These are phyloP conservation scores for Epistrophe eligans DNA, from an alignment of 2,888 invertebrate species.

Conservation along the genomic window DNA sequence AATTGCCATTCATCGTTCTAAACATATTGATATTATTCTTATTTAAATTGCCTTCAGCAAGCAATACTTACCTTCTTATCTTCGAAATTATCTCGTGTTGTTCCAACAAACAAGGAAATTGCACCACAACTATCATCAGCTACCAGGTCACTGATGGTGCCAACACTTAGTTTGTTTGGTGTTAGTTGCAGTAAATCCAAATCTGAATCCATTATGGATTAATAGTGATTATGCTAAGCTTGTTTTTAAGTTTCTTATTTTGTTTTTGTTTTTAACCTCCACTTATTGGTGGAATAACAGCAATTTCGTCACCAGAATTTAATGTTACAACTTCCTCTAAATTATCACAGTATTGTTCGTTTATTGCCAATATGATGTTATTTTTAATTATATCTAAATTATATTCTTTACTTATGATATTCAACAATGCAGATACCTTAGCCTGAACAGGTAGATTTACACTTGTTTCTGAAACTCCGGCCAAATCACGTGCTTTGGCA, in stretches of 20 bases:
- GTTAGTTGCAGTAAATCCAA: conserved; percentile 91
- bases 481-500: conserved; percentile 94
- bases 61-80: conserved; percentile 87
- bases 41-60: not conserved
- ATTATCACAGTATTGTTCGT: conserved; percentile 90
- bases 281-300: conserved; percentile 97
- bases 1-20: not conserved
- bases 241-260: not conserved
- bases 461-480: conserved; percentile 86
- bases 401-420: conserved; percentile 86
- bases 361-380: conserved; percentile 91
- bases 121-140: conserved; percentile 92
- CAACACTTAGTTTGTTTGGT: conserved; percentile 88
- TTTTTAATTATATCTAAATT: conserved; percentile 88
- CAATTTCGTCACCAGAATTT: conserved; percentile 91
- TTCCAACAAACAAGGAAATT: conserved; percentile 94
- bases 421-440: conserved; percentile 86
- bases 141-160: conserved; percentile 88
- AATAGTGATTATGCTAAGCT: not conserved
- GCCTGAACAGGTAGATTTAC: conserved; percentile 85
- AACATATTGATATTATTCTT: not conserved
- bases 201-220: conserved; percentile 12
- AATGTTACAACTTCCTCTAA: conserved; percentile 85
- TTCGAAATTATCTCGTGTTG: conserved; percentile 93
- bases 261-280: conserved; percentile 88